Evolutionary conservation across 2,797 vertebrate species (phyloP), one percentile per base, ranked within the genome.

Genomic region (Argya squamiceps): DNA sequence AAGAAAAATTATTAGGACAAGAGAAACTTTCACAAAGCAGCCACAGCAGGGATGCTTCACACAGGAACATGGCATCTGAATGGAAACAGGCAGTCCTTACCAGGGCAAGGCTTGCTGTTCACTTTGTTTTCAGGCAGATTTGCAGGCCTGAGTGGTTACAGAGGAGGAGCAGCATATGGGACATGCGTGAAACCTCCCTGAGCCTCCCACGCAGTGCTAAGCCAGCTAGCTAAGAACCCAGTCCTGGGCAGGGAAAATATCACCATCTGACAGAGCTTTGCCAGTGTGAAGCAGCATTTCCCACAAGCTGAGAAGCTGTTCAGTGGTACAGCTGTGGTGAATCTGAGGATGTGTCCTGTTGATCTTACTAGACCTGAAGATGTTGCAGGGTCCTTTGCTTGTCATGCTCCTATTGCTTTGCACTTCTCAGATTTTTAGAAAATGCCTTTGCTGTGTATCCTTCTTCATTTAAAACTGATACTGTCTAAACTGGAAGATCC

Each of bases 121-220:
- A 78, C 47, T 94, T 94, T 47, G 50, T 69, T 94, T 93, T 69
- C 83, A 71, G 46, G n/a, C 64, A 65, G 41, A 83, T 85, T 85
- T 77, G 34, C 56, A 95, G 89, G 88, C 62, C 83, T 86, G n/a
- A 78, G 80, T 88, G 43, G 17, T 84, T 71, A 75, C 50, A 88
- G 73, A 62, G 62, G 39, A 86, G 65, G 23, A 93, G 11, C 46
- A 89, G 79, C 94, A 94, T 91, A 67, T 80, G 83, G 58, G 76
- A 81, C 76, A 30, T 39, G 27, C 1, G 1, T 88, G 92, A 94
- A 92, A 55, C 88, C 39, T 79, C 47, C 9, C 52, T 41, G 47
- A 80, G 34, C 62, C 49, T 95, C 95, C 69, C 55, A 86, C 93
- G 0, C 8, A 18, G 74, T 27, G 52, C 80, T 73, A 62, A 59